phyloP scores from a whole-genome alignment of 1,140 invertebrate species.

The Zaprionus vittiger region DNA sequence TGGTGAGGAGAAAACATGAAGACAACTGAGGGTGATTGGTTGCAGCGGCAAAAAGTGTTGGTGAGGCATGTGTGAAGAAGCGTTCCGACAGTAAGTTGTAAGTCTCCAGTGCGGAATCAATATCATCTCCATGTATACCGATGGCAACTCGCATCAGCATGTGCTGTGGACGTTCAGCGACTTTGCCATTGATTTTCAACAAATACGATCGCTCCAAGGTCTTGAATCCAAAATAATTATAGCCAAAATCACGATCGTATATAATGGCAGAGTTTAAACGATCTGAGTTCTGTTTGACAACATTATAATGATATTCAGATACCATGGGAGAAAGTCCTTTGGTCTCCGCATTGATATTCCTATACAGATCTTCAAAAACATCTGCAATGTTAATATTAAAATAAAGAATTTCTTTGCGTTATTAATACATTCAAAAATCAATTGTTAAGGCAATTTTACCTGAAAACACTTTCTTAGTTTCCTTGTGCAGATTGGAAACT shows the following conservation, averaged over 20 bases:
- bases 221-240: slow-evolving; percentile 99
- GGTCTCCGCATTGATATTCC: slow-evolving; percentile 90
- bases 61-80: slow-evolving; percentile 99
- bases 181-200: slow-evolving; percentile 96
- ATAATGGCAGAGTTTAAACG: slow-evolving; percentile 97
- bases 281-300: slow-evolving; percentile 95
- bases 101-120: slow-evolving; percentile 97
- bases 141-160: slow-evolving; percentile 99
- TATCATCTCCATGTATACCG: slow-evolving; percentile 97
- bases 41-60: slow-evolving; percentile 98
- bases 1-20: slow-evolving; percentile 97
- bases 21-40: slow-evolving; percentile 96
- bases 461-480: slow-evolving; percentile 95
- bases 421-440: not conserved
- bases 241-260: slow-evolving; percentile 98
- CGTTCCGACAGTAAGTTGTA: slow-evolving; percentile 98
- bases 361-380: slow-evolving; percentile 95
- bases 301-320: slow-evolving; percentile 91
- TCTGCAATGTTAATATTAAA: slow-evolving; percentile 86
- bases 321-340: slow-evolving; percentile 92
- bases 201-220: slow-evolving; percentile 98
- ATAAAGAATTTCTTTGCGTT: not conserved
- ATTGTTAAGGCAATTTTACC: slow-evolving; percentile 86
- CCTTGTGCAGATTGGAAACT: slow-evolving; percentile 98
- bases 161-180: slow-evolving; percentile 98